These are phyloP conservation scores for Parnassius smintheus DNA, from an alignment of 2,888 invertebrate genomes.

Conservation along the genomic window DNA sequence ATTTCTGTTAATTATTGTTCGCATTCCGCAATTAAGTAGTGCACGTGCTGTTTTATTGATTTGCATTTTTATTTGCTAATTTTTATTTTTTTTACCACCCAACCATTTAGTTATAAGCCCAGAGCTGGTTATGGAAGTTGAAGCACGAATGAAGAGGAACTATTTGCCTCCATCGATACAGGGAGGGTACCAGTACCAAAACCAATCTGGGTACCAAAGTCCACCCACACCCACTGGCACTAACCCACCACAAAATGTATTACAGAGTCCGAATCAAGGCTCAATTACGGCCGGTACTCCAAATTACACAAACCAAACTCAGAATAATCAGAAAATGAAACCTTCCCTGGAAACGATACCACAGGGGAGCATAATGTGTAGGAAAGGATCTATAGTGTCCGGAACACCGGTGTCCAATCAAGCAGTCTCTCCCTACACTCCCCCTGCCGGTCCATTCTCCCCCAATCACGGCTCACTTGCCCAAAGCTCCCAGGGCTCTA, in stretches of 20 bases:
- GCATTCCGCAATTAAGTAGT: constrained; percentile 29
- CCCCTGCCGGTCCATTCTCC: constrained; percentile 39
- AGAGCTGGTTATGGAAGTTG: constrained; percentile 93
- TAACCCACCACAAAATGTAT: constrained; percentile 43
- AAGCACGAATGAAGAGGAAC: constrained; percentile 91
- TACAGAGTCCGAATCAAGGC: constrained; percentile 47
- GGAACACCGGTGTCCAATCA: constrained; percentile 43
- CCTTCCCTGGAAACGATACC: constrained; percentile 65
- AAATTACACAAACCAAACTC: constrained; percentile 38
- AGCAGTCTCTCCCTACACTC: constrained; percentile 44
- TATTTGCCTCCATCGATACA: constrained; percentile 88
- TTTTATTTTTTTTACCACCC: constrained; percentile 36
- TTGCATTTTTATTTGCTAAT: constrained; percentile 42
- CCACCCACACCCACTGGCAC: constrained; percentile 37
- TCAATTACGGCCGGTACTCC: constrained; percentile 50
- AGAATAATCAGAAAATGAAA: constrained; percentile 52
- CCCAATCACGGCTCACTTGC: constrained; percentile 40
- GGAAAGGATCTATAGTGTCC: constrained; percentile 46
- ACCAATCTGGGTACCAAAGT: constrained; percentile 55
- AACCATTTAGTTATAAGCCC: constrained; percentile 89
- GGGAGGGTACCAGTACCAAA: constrained; percentile 62
- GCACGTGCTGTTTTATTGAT: constrained; percentile 40
- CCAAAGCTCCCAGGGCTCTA: constrained; percentile 28
- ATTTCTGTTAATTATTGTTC: constrained; percentile 6
- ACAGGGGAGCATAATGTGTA: constrained; percentile 59